These are phyloP conservation scores for Melanostoma mellinum DNA, from an alignment of 2,888 invertebrate species.

Conservation along the genomic window DNA sequence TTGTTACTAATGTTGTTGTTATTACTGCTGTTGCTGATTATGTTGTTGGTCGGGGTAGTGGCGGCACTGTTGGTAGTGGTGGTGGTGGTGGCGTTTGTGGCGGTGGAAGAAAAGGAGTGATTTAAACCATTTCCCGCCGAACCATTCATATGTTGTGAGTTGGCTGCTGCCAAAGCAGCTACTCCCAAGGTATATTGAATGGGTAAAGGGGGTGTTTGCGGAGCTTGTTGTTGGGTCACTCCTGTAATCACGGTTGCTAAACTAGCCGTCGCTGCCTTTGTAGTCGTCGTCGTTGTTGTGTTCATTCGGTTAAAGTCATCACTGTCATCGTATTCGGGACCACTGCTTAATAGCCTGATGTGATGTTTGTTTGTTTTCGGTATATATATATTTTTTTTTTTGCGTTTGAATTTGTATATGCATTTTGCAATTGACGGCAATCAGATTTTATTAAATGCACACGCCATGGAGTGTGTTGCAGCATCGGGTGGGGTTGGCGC, in stretches of 20 bases:
- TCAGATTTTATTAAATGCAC: slow-evolving; percentile 57
- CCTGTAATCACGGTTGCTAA: slow-evolving; percentile 54
- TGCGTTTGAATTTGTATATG: not conserved
- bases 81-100: not conserved
- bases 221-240: slow-evolving; percentile 72
- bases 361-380: not conserved
- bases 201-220: slow-evolving; percentile 80
- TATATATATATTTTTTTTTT: slow-evolving; percentile 7
- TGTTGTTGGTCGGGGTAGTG: slow-evolving; percentile 43
- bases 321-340: slow-evolving; percentile 62
- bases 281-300: slow-evolving; percentile 46
- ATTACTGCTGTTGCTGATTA: slow-evolving; percentile 35
- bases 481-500: slow-evolving; percentile 39
- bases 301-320: slow-evolving; percentile 67
- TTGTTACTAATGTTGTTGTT: slow-evolving; percentile 59
- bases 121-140: slow-evolving; percentile 63
- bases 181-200: slow-evolving; percentile 67
- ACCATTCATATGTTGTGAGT: slow-evolving; percentile 78
- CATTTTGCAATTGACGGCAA: slow-evolving; percentile 21
- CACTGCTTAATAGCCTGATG: slow-evolving; percentile 62
- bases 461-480: slow-evolving; percentile 50
- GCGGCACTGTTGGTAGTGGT: slow-evolving; percentile 12
- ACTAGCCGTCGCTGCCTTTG: slow-evolving; percentile 37
- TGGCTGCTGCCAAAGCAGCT: slow-evolving; percentile 61
- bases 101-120: slow-evolving; percentile 8